phyloP scores from a whole-genome alignment of 2,797 vertebrate genomes.

The Acomys russatus region DNA sequence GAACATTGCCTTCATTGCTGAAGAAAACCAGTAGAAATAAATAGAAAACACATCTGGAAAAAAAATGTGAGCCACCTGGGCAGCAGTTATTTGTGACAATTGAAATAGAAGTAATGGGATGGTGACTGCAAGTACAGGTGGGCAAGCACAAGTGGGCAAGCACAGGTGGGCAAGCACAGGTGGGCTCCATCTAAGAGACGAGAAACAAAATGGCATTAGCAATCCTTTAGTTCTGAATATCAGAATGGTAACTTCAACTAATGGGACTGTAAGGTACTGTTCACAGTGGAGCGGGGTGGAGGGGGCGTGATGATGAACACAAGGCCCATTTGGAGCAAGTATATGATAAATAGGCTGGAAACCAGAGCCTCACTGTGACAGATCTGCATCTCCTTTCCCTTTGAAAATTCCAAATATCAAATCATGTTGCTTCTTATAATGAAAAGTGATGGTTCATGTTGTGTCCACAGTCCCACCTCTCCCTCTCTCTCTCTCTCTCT shows the following conservation, averaged over 20 bases:
- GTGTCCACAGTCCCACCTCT: background rate
- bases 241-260: background rate
- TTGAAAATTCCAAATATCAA: background rate
- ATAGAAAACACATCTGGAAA: background rate
- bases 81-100: background rate
- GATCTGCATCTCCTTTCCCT: background rate
- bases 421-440: background rate
- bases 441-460: background rate
- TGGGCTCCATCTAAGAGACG: background rate
- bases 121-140: background rate
- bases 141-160: no score
- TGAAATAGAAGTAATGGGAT: constrained; percentile 36
- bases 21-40: constrained; percentile 58
- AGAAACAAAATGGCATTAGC: background rate
- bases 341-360: background rate
- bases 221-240: background rate
- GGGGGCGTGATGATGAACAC: background rate
- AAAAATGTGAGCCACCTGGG: background rate
- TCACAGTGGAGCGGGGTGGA: background rate
- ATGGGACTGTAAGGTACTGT: background rate
- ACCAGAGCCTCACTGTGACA: background rate
- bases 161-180: background rate
- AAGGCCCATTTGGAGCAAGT: background rate
- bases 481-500: background rate
- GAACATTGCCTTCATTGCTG: constrained; percentile 36